phyloP scores from a whole-genome alignment of 2,797 vertebrate genomes.

The Erpetoichthys calabaricus region DNA sequence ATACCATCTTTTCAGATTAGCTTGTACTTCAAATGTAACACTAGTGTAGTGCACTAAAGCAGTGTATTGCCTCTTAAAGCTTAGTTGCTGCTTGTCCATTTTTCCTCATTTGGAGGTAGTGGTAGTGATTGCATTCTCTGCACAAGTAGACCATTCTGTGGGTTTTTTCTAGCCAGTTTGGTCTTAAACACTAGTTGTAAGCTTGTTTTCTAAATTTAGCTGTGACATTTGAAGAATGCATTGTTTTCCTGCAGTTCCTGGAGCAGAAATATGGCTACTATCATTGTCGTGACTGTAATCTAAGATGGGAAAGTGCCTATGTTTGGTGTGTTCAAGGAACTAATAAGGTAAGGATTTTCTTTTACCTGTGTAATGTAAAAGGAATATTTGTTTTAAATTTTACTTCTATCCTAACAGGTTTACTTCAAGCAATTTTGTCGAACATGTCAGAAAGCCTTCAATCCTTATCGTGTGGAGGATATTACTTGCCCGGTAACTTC shows the following conservation, averaged over 20 bases:
- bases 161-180: too few relatives aligned
- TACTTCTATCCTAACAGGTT: conserved; percentile 48
- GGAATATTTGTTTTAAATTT: accelerated
- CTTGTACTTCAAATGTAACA: too few relatives aligned
- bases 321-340: conserved; percentile 96
- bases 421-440: conserved; percentile 96
- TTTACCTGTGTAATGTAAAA: neutral
- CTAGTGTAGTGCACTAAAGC: too few relatives aligned
- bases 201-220: too few relatives aligned
- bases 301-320: conserved; percentile 94
- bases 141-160: too few relatives aligned
- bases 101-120: too few relatives aligned
- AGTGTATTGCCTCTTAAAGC: too few relatives aligned
- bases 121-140: too few relatives aligned
- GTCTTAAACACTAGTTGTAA: too few relatives aligned
- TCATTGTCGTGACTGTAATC: conserved; percentile 87
- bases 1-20: too few relatives aligned
- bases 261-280: conserved; percentile 97
- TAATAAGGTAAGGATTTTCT: conserved; percentile 62
- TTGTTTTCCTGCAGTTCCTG: conserved; percentile 56
- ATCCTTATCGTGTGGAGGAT: conserved; percentile 90
- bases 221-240: too few relatives aligned
- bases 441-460: conserved; percentile 85
- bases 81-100: too few relatives aligned
- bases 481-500: conserved; percentile 80